Base-by-base conservation (phyloP, 2,113 vertebrate species). In the Pandion haliaetus region DNA sequence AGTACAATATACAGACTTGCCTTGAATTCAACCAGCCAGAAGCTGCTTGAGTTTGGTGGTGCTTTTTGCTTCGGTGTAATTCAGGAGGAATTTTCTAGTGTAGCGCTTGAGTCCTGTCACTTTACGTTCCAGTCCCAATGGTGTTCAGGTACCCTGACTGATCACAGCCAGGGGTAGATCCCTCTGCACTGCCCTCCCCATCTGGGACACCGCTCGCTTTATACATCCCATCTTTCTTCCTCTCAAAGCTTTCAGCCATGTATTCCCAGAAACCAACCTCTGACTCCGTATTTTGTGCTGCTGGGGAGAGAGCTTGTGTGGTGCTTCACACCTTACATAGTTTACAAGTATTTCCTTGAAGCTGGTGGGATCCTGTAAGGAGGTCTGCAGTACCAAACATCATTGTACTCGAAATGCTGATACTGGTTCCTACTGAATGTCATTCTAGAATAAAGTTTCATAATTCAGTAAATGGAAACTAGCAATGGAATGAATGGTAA, bases 91-190 rank as follows among this genome's bases (percentile, higher is more conserved):
- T 86, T 59, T n/a, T 69, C 19, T 69, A 55, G 32, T 25, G 20
- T 18, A 40, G 32, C 8, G 5, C 28, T 81, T 83, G 54, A 62
- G 42, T 87, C 17, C 66, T 38, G 26, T 73, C n/a, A 9, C 54
- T 42, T 23, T 73, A 5, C 5, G 0, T 61, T 45, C 54, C 50
- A 29, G 44, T 47, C 42, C 63, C 0, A 0, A 3, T 57, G 57
- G 32, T 57, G 65, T 40, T 72, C 36, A 12, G 15, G 49, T 67
- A 23, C 31, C 23, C 47, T 57, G 65, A 36, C 38, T 0, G 13
- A 52, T 25, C 6, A 17, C 1, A 1, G 31, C 12, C 23, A 45
- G 49, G 57, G 40, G 20, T 54, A 47, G 5, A 19, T 40, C 7
- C 45, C 19, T 82, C 25, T 71, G 72, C 21, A 10, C 17, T 69